Base-by-base conservation (phyloP, 2,888 invertebrate species). In the Diarsia dahlii region DNA sequence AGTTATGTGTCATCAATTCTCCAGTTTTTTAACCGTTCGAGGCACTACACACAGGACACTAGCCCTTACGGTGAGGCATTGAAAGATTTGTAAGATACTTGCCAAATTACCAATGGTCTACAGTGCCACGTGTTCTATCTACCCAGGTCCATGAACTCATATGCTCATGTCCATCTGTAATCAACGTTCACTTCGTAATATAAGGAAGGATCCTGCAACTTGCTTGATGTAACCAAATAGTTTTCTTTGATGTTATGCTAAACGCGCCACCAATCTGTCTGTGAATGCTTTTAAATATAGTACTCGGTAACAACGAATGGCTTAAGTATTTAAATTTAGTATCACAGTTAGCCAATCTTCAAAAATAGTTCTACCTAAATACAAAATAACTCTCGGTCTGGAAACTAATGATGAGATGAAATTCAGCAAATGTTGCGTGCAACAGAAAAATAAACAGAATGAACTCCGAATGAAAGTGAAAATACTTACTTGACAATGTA, bases 401-500 rank as follows among this genome's bases (percentile, higher is more conserved):
- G 65, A 66, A 60, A 85, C 34, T 54, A 72, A 66, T 46, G 45
- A 70, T 69, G 56, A 46, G 50, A 71, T 70, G 56, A 58, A 63
- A 85, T 66, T 69, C 45, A 62, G 50, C 60, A 34, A 77, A 56
- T 28, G 52, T 68, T 52, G 52, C 68, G 58, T 66, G 63, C n/a
- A 83, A 48, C 34, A 58, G 66, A 68, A 62, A 86, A 68, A 82
- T 65, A 83, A 86, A 82, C 71, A 74, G 39, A 63, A 34, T 20
- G 39, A 74, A 71, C 58, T 58, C 45, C 56, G 58, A 75, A 85
- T 69, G 64, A 82, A 81, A 77, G 67, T 67, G 34, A 71, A 82
- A 64, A 82, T 73, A 85, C 78, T 84, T 85, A 84, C 84, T 78
- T 85, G 87, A 84, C 74, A 70, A 65, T 67, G 23, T 66, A 64